Percentiles rank a stretch among this genome's conserved stretches.
Evolutionary conservation across 2,888 invertebrate species (phyloP).

Genomic region (Campaea margaritaria): DNA sequence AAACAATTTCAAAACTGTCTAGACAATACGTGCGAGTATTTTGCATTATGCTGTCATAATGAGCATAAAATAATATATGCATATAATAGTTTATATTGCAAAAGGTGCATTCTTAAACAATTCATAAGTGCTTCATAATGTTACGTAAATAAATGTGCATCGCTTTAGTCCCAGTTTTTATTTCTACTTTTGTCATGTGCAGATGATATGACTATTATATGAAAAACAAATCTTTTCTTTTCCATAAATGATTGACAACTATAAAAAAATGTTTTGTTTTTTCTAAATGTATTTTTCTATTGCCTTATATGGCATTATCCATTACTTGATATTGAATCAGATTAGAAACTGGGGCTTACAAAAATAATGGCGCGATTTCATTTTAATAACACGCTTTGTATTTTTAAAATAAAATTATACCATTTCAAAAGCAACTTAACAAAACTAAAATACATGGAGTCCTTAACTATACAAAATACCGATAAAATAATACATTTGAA

Average conservation of each 20-base stretch:
- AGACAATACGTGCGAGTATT: constrained; percentile 8
- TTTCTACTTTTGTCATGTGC: too few relatives aligned
- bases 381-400: constrained; percentile 2
- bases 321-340: background rate
- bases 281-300: background rate
- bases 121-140: constrained; percentile 21
- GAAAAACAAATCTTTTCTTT: too few relatives aligned
- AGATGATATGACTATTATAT: too few relatives aligned
- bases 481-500: constrained; percentile 58
- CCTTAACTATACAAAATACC: constrained; percentile 59
- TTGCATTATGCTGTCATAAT: constrained; percentile 19
- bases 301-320: background rate
- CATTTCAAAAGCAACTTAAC: constrained; percentile 49
- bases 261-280: too few relatives aligned
- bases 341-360: background rate
- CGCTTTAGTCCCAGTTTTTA: constrained; percentile 2
- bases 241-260: too few relatives aligned
- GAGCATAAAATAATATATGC: too few relatives aligned
- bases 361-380: background rate
- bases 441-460: constrained; percentile 55
- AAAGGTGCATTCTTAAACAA: constrained; percentile 58
- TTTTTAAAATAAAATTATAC: constrained; percentile 44
- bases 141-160: constrained; percentile 22
- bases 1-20: background rate
- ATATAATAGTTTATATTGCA: constrained; percentile 43